Evolutionary conservation across 2,888 invertebrate species (phyloP).

Genomic region (Trachelus stipa): DNA sequence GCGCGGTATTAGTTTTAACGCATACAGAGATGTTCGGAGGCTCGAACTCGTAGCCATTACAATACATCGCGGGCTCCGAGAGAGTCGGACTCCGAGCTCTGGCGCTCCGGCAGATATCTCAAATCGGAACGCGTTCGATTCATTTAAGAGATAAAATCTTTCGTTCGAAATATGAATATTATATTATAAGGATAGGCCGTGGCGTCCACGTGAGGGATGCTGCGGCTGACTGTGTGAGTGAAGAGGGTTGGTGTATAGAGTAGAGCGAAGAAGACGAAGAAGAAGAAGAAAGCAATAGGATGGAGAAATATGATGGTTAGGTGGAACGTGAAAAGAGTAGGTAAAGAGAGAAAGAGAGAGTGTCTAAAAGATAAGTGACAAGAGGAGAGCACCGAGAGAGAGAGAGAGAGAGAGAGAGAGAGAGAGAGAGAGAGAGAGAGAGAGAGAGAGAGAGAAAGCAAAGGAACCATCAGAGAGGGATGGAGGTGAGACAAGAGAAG

Average conservation of each 20-base stretch:
- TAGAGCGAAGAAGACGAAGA: background rate
- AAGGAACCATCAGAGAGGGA: background rate
- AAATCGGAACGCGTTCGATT: slow-evolving; percentile 65
- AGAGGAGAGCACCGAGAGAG: background rate
- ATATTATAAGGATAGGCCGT: slow-evolving; percentile 59
- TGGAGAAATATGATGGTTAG: background rate
- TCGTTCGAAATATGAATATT: slow-evolving; percentile 66
- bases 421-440: slow-evolving; percentile 1
- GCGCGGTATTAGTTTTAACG: slow-evolving; percentile 50
- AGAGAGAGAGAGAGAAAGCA: background rate
- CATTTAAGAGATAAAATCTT: slow-evolving; percentile 66
- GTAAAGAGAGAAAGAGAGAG: background rate
- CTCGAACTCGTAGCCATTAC: slow-evolving; percentile 47
- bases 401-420: no score
- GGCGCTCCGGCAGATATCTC: slow-evolving; percentile 55
- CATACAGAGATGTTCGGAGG: slow-evolving; percentile 29
- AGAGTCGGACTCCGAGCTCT: slow-evolving; percentile 25
- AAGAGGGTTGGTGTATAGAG: background rate
- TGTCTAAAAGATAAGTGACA: background rate
- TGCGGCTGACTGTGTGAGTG: background rate
- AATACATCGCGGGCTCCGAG: slow-evolving; percentile 42
- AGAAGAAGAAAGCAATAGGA: background rate
- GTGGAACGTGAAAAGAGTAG: background rate
- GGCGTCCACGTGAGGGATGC: slow-evolving; percentile 5
- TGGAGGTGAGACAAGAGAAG: background rate